Evolutionary conservation across 2,888 invertebrate species (phyloP).

Genomic region (Lepetodrilus schrolli): DNA sequence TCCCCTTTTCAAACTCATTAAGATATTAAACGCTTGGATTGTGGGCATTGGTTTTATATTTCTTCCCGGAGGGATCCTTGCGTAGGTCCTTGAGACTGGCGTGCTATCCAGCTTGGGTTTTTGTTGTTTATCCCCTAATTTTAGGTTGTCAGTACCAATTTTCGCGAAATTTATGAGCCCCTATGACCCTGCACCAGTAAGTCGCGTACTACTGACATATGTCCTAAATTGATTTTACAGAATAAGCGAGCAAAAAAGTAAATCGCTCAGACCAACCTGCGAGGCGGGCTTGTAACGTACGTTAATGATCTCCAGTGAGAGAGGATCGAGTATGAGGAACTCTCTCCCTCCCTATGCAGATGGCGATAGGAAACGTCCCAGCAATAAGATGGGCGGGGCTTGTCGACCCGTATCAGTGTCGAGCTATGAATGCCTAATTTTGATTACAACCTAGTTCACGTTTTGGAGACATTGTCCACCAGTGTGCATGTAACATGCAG

Average conservation of each 20-base stretch:
- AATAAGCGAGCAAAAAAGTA: slow-evolving; percentile 1
- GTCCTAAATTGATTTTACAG: slow-evolving; percentile 24
- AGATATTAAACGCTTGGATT: slow-evolving; percentile 22
- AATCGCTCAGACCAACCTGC: not conserved
- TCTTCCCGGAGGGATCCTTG: not conserved
- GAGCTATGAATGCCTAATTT: not conserved
- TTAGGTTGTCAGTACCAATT: slow-evolving; percentile 28
- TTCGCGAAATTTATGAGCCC: slow-evolving; percentile 22
- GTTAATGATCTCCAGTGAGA: slow-evolving; percentile 2
- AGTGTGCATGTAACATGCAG: not conserved
- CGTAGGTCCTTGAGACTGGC: not conserved
- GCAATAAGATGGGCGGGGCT: not conserved
- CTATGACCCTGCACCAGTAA: slow-evolving; percentile 18
- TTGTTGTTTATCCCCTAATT: slow-evolving; percentile 20
- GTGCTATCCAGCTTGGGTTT: slow-evolving; percentile 1
- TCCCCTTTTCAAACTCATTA: slow-evolving; percentile 16
- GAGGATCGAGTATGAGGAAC: no score
- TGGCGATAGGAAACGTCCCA: not conserved
- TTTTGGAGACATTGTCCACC: not conserved
- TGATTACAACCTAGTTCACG: slow-evolving; percentile 5
- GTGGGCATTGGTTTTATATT: not conserved
- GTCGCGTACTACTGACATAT: not conserved
- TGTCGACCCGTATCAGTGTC: slow-evolving; percentile 30
- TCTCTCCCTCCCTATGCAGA: no score
- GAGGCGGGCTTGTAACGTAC: not conserved